Evolutionary conservation across 2,113 vertebrate genomes (phyloP).

Genomic region (Nothocercus julius): DNA sequence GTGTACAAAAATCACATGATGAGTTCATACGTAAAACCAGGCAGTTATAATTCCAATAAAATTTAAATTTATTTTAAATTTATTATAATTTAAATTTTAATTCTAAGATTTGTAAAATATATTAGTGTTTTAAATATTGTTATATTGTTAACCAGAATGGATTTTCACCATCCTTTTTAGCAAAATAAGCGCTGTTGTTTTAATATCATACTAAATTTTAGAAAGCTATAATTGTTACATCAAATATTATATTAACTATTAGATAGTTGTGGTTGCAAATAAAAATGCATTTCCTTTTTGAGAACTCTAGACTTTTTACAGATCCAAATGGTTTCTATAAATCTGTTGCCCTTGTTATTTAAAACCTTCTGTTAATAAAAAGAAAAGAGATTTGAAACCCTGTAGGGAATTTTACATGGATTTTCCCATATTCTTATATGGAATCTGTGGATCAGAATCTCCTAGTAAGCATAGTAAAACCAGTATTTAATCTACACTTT

Average conservation of each 20-base stretch:
- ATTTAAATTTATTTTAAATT: background rate
- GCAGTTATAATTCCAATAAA: background rate
- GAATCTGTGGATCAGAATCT: background rate
- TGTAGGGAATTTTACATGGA: background rate
- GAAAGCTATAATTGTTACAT: background rate
- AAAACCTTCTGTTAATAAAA: background rate
- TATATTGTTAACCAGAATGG: background rate
- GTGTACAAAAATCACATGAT: background rate
- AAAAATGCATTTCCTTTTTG: background rate
- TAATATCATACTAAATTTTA: background rate
- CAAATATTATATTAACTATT: background rate
- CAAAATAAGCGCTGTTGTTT: background rate
- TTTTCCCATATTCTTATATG: background rate
- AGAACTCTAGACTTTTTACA: background rate
- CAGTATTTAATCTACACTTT: background rate
- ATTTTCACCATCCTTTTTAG: background rate
- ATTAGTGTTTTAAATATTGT: background rate
- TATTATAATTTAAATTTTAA: background rate
- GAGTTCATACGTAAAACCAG: background rate
- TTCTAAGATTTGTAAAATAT: background rate
- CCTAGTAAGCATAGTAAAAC: background rate
- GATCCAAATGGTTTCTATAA: background rate
- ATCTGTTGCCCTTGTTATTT: background rate
- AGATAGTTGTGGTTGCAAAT: background rate
- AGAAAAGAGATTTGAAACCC: background rate